Base-by-base conservation (phyloP, 2,113 vertebrate species). In the Phrynosoma blainvillii region DNA sequence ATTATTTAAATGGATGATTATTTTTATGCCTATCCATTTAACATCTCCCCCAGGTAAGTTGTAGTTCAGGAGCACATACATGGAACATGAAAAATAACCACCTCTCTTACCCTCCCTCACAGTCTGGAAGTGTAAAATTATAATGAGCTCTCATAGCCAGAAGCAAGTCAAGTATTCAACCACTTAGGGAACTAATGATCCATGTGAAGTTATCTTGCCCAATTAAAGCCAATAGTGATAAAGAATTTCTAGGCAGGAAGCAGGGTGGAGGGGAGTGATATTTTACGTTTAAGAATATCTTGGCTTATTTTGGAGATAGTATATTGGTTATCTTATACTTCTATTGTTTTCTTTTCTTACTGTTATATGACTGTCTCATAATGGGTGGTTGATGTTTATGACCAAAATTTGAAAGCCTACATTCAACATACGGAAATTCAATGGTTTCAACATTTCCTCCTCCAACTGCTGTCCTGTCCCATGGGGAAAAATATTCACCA, bases 171-270 rank as follows among this genome's bases (percentile, higher is more conserved):
- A 86, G 11, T 79, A 36, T 27, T 42, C 70, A 88, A 87, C 1
- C 30, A 82, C 27, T 82, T 88, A 73, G n/a, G 12, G 83, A 86
- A 88, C 13, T 88, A 91, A 90, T 32, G 12, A 88, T 30, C 23
- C 25, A 52, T 86, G 82, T 66, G 21, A 70, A 90, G 30, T 81
- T 0, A 84, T 90, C 79, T 81, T 85, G 47, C 5, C 76, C 84
- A 85, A 42, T 85, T 87, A 52, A 16, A 82, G 0, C 0, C 12
- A 9, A 83, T 20, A 21, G 74, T 91, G 90, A 87, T 25, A 80
- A 75, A 84, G 0, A 40, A 13, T 87, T 90, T 90, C 70, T 78
- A 30, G 16, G 65, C 16, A 2, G 65, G 47, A 42, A 80, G 76
- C 0, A 0, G 59, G 18, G 56, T 81, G 32, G 23, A 54, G 88